Evolutionary conservation across 2,888 invertebrate genomes (phyloP), one percentile per base, ranked within the genome.

Genomic region (Sceliomorpha sp.): DNA sequence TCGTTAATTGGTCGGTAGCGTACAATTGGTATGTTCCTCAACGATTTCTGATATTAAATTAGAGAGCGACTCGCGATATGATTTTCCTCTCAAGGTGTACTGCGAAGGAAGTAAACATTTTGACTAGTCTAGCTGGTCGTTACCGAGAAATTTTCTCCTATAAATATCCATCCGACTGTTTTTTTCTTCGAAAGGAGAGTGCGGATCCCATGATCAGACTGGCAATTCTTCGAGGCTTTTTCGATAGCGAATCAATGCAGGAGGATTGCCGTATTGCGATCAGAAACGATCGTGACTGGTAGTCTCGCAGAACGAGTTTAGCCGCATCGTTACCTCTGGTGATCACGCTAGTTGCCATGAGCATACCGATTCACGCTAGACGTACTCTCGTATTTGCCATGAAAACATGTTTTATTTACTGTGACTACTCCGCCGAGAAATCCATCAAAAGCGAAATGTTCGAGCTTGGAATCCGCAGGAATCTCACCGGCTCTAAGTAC

Each of bases 281-380:
- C 64, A 39, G 45, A 32, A 66, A 42, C 26, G 14, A 68, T 68
- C 72, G 72, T 72, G 72, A 72, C 72, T 66, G 29, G 62, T 72
- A 72, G 56, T 40, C 66, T 51, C 17, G 58, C 9, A 32, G 42
- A 59, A 60, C 59, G 36, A 63, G 71, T 58, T 62, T 59, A 51
- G 50, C 58, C 29, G 42, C 56, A 45, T 62, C 58, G 62, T 59
- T 66, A 66, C 70, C 73, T 70, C 66, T 73, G 73, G 73, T 73
- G 50, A 74, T 72, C 74, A 74, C 69, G 70, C 58, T 40, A 48
- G 37, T 67, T 44, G 60, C 59, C 56, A 58, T 27, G 44, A 62
- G 37, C 59, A 44, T 55, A 60, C 37, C 27, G 39, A 51, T 63
- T 40, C 44, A 40, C 47, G 44, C 39, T 44, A 42, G 37, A 53